Evolutionary conservation across 2,113 vertebrate species (phyloP).

Genomic region (Bucco capensis): DNA sequence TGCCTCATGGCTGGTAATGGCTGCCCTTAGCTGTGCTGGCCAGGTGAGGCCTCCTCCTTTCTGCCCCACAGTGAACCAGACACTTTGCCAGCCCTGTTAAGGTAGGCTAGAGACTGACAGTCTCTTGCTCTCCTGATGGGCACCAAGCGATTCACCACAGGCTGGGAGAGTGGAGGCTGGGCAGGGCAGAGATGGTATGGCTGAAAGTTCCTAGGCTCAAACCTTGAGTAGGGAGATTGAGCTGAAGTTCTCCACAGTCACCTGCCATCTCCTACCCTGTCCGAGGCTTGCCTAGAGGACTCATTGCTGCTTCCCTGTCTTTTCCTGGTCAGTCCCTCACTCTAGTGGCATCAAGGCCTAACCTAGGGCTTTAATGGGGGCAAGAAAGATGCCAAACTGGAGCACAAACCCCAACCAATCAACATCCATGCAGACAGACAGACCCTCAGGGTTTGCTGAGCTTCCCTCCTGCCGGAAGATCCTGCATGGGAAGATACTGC

Average conservation of each 20-base stretch:
- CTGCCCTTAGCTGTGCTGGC: not conserved
- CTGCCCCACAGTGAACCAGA: not conserved
- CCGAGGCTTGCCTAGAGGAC: not conserved
- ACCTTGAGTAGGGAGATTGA: not conserved
- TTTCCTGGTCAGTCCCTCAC: not conserved
- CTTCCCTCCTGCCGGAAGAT: not conserved
- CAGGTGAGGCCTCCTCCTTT: not conserved
- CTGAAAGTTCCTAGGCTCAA: not conserved
- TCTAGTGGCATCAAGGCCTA: not conserved
- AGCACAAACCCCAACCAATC: not conserved
- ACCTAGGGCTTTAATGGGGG: not conserved
- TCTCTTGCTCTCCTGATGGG: not conserved
- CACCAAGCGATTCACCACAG: not conserved
- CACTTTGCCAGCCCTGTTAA: not conserved
- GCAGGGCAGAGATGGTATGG: not conserved
- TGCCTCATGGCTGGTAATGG: not conserved
- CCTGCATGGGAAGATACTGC: accelerated
- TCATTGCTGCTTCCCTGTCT: not conserved
- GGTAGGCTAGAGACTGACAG: not conserved
- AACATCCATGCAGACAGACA: accelerated
- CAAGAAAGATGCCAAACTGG: not conserved
- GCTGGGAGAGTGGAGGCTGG: not conserved
- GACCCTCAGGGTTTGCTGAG: not conserved
- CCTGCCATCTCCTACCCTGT: not conserved
- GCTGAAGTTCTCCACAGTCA: not conserved